These are phyloP conservation scores for Entomobrya proxima DNA, from an alignment of 2,888 invertebrate genomes.

Conservation along the genomic window DNA sequence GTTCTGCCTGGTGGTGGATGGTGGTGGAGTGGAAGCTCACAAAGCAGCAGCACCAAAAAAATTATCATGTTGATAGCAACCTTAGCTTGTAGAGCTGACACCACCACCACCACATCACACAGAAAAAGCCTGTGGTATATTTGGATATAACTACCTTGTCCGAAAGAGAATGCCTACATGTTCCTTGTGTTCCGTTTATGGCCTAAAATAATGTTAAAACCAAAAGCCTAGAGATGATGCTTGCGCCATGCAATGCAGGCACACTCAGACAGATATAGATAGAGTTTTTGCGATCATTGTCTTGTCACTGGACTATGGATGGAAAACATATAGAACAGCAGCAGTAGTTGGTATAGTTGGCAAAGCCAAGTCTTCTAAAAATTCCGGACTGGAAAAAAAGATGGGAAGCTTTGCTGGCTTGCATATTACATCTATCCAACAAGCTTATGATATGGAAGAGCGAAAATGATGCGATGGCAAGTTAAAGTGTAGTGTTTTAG, in stretches of 20 bases:
- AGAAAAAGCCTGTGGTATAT: too few relatives aligned
- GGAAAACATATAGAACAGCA: background rate
- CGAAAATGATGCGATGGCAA: background rate
- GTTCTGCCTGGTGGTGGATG: background rate
- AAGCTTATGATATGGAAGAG: background rate
- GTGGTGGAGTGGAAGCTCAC: background rate
- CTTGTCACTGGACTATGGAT: background rate
- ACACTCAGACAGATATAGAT: background rate
- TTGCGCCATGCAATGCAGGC: background rate
- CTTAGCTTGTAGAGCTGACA: too few relatives aligned
- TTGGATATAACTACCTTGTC: too few relatives aligned
- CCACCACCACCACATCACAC: too few relatives aligned
- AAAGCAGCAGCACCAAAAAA: too few relatives aligned
- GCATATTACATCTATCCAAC: background rate
- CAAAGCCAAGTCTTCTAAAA: too few relatives aligned
- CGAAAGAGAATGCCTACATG: too few relatives aligned
- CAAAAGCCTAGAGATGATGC: too few relatives aligned
- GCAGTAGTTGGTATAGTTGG: background rate
- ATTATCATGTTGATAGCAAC: too few relatives aligned
- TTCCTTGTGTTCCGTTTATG: too few relatives aligned
- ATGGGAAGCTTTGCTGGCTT: background rate
- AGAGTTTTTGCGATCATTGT: background rate
- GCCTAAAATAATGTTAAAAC: too few relatives aligned
- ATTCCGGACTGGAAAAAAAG: background rate
- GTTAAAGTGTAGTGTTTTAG: background rate